phyloP scores from a whole-genome alignment of 2,888 invertebrate genomes.

The Sarcophaga carnaria region DNA sequence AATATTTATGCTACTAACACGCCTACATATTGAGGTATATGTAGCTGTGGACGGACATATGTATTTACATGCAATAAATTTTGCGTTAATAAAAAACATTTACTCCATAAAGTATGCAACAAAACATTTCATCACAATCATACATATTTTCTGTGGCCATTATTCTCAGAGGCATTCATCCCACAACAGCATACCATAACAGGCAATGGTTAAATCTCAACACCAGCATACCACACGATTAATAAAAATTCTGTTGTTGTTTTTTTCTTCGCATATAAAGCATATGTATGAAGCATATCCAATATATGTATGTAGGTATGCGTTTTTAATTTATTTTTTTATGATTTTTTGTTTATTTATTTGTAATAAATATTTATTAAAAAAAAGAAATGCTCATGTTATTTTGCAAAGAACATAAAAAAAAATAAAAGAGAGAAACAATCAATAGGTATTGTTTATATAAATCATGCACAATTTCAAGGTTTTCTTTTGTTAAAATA shows the following conservation, averaged over 20 bases:
- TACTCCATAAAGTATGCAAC: constrained; percentile 37
- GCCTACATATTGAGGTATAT: background rate
- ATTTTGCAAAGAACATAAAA: no score
- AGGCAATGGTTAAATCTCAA: constrained; percentile 5
- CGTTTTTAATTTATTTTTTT: background rate
- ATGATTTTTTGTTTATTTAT: background rate
- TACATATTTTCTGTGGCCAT: constrained; percentile 21
- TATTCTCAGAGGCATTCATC: background rate
- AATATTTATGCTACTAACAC: background rate
- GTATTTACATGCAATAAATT: constrained; percentile 56
- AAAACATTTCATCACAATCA: constrained; percentile 26
- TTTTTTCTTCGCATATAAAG: background rate
- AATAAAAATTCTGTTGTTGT: background rate
- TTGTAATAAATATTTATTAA: constrained; percentile 46
- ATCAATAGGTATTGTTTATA: constrained; percentile 4
- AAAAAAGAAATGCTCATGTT: no score
- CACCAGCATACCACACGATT: background rate
- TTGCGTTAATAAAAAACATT: constrained; percentile 55
- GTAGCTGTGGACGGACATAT: background rate
- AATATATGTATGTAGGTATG: background rate
- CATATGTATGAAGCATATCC: background rate
- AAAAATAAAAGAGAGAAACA: constrained; percentile 4
- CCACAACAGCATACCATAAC: constrained; percentile 12
- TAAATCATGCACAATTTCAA: constrained; percentile 49
- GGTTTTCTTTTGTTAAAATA: constrained; percentile 31